phyloP scores from a whole-genome alignment of 2,797 vertebrate species.

The Mormyrops boulengeri region DNA sequence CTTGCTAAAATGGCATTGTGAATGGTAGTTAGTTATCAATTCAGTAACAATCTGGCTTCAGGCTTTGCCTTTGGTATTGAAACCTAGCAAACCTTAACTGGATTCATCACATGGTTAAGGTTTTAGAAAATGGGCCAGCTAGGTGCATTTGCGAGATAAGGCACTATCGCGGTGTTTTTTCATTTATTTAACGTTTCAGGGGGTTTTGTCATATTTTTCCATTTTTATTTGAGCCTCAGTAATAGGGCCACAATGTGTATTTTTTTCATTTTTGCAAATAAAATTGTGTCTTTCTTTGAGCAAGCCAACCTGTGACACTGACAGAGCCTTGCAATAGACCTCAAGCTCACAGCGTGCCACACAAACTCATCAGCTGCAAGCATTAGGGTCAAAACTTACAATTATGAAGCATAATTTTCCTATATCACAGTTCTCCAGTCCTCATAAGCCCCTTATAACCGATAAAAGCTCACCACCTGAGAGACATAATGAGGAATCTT shows the following conservation, averaged over 20 bases:
- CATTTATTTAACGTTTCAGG: not conserved
- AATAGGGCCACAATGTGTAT: not conserved
- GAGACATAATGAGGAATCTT: not conserved
- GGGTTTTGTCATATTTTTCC: not conserved
- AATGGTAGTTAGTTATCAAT: not conserved
- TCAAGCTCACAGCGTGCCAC: not conserved
- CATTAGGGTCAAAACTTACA: not conserved
- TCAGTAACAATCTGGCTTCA: not conserved
- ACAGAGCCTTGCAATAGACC: not conserved
- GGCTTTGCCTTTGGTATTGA: not conserved
- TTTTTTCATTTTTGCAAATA: not conserved
- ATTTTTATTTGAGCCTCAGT: not conserved
- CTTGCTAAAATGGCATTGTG: not conserved
- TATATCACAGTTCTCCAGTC: not conserved
- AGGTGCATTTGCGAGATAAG: not conserved
- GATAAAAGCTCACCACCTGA: not conserved
- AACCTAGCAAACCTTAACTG: not conserved
- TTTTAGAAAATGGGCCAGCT: not conserved
- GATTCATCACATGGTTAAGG: not conserved
- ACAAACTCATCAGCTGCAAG: not conserved
- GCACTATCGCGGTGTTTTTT: not conserved
- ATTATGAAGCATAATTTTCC: not conserved
- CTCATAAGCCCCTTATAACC: not conserved
- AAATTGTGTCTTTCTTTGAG: not conserved
- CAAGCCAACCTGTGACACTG: not conserved